These are phyloP conservation scores for Channallabes apus DNA, from an alignment of 2,797 vertebrate species.

Conservation along the genomic window DNA sequence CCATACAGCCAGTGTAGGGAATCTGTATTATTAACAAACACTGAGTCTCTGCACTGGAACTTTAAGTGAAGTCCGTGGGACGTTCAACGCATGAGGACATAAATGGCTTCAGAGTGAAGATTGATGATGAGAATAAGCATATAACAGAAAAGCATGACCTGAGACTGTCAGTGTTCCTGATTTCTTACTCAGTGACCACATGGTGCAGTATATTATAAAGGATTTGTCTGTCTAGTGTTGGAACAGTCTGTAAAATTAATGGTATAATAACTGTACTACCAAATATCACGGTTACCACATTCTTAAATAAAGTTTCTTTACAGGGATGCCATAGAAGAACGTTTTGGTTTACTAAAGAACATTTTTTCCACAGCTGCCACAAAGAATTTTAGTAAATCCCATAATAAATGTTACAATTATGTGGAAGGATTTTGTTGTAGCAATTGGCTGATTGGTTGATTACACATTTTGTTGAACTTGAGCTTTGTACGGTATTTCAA, in stretches of 20 bases:
- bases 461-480: neutral
- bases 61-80: constrained; percentile 31
- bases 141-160: constrained; percentile 29
- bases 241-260: constrained; percentile 14
- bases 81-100: neutral
- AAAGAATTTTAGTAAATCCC: constrained; percentile 3
- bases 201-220: constrained; percentile 27
- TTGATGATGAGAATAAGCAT: constrained; percentile 25
- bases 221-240: constrained; percentile 16
- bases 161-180: constrained; percentile 32
- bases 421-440: neutral
- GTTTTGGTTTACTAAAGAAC: constrained; percentile 1
- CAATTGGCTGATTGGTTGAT: constrained; percentile 9
- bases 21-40: constrained; percentile 46
- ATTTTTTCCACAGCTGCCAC: neutral
- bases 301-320: constrained; percentile 16
- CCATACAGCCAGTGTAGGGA: constrained; percentile 8
- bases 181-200: constrained; percentile 32
- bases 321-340: neutral
- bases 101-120: constrained; percentile 12
- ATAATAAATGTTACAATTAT: constrained; percentile 18
- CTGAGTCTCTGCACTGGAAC: constrained; percentile 21
- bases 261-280: constrained; percentile 16
- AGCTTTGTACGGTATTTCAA: neutral
- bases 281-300: constrained; percentile 22